Evolutionary conservation across 2,113 vertebrate genomes (phyloP).

Genomic region (Brienomyrus brachyistius): DNA sequence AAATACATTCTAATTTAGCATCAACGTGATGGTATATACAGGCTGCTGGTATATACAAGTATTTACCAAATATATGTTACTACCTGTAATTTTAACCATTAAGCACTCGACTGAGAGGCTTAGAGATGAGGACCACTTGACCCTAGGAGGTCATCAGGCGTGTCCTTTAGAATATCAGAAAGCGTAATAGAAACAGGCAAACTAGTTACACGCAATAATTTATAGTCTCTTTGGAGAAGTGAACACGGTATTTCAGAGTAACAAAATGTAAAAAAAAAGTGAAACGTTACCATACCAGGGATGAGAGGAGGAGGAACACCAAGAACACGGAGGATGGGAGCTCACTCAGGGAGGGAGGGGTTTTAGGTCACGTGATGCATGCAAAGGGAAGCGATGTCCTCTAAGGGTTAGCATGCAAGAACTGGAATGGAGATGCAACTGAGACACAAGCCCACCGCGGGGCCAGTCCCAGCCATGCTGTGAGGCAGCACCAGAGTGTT

Average conservation of each 20-base stretch:
- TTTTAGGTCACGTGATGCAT: slow-evolving; percentile 62
- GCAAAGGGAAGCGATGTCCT: slow-evolving; percentile 73
- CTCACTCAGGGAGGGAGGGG: slow-evolving; percentile 56
- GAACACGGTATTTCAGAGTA: slow-evolving; percentile 35
- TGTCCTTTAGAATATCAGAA: not conserved
- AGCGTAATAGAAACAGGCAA: not conserved
- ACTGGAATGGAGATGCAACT: slow-evolving; percentile 62
- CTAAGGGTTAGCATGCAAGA: slow-evolving; percentile 77
- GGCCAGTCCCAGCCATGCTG: not conserved
- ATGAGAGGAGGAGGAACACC: slow-evolving; percentile 33
- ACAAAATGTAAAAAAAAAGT: slow-evolving; percentile 28
- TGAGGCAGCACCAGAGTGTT: not conserved
- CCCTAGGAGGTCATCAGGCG: not conserved
- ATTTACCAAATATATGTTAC: not conserved
- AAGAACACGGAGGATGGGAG: slow-evolving; percentile 42
- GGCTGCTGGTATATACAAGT: not conserved
- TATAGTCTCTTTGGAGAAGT: not conserved
- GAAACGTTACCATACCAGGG: slow-evolving; percentile 70
- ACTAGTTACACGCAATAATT: not conserved
- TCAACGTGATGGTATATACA: not conserved
- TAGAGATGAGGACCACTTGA: not conserved
- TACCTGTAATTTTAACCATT: not conserved
- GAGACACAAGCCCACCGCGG: slow-evolving; percentile 68
- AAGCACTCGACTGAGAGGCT: not conserved
- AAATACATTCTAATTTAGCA: not conserved